phyloP scores from a whole-genome alignment of 2,888 invertebrate genomes.

The Isoperla grammatica region DNA sequence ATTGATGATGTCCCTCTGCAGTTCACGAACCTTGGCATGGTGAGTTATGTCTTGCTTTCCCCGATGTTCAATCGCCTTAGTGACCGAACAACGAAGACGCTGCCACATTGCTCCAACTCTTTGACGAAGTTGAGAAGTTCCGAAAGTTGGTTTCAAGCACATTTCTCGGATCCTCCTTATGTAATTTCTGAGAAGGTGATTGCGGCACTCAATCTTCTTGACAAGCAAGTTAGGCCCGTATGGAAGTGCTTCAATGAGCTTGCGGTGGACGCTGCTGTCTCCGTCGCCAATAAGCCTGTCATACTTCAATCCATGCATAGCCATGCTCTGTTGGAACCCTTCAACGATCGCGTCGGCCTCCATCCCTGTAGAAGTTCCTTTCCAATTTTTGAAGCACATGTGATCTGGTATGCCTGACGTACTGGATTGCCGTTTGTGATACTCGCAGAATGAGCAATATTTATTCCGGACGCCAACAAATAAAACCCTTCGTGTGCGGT shows the following conservation, averaged over 20 bases:
- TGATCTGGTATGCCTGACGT: too few species aligned
- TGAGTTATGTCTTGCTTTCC: slow-evolving; percentile 1
- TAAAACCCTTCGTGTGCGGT: slow-evolving; percentile 18
- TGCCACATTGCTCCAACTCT: neutral
- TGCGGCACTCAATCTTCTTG: too few species aligned
- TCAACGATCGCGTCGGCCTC: too few species aligned
- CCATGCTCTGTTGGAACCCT: too few species aligned
- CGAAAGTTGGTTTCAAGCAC: neutral
- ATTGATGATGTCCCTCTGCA: slow-evolving; percentile 18
- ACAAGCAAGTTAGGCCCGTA: slow-evolving; percentile 12
- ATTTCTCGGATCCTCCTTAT: slow-evolving; percentile 6
- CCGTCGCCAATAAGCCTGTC: slow-evolving; percentile 20
- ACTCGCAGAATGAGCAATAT: too few species aligned
- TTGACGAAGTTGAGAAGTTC: neutral
- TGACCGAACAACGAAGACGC: slow-evolving; percentile 16
- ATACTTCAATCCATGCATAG: too few species aligned
- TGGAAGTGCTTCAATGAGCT: too few species aligned
- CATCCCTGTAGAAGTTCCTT: neutral
- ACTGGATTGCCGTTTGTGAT: too few species aligned
- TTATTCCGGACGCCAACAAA: slow-evolving; percentile 19
- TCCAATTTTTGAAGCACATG: too few species aligned
- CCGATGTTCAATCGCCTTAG: slow-evolving; percentile 11
- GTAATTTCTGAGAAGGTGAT: too few species aligned
- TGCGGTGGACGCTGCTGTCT: slow-evolving; percentile 14
- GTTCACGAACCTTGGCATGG: neutral